Percentiles rank a stretch among this genome's conserved stretches.
Conservation (phyloP, 2,113 vertebrate genomes). For the Ciconia maguari region DNA sequence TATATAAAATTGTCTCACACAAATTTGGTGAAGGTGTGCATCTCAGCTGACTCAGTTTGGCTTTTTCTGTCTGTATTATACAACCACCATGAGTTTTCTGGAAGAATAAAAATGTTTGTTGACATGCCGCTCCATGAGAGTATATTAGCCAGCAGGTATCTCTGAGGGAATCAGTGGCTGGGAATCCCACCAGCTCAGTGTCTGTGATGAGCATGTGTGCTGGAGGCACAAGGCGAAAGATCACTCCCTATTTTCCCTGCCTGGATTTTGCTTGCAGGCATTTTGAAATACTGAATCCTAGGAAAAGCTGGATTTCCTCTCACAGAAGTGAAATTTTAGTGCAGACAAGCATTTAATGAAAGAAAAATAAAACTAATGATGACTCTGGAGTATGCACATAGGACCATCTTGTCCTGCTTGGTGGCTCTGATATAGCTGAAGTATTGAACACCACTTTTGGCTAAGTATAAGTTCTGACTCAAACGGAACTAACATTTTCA, state of each 20-base stretch:
- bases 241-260: neutral
- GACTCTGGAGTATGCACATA: neutral
- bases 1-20: neutral
- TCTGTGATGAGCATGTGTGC: neutral
- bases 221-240: neutral
- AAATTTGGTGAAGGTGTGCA: neutral
- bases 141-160: neutral
- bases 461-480: neutral
- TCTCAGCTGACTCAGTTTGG: neutral
- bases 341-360: neutral
- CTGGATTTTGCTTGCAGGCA: neutral
- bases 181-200: neutral
- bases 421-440: neutral
- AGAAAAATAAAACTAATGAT: neutral
- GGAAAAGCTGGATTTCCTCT: neutral
- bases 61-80: neutral
- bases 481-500: neutral
- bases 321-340: neutral
- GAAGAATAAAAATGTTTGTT: neutral
- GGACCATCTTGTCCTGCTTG: neutral
- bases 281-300: neutral
- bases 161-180: neutral
- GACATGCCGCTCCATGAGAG: neutral
- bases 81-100: neutral
- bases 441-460: neutral